A percentile compares a stretch with the other conserved stretches of the same genome.
These are phyloP conservation scores for Talpa occidentalis DNA, from an alignment of 2,113 vertebrate species.

Conservation along the genomic window DNA sequence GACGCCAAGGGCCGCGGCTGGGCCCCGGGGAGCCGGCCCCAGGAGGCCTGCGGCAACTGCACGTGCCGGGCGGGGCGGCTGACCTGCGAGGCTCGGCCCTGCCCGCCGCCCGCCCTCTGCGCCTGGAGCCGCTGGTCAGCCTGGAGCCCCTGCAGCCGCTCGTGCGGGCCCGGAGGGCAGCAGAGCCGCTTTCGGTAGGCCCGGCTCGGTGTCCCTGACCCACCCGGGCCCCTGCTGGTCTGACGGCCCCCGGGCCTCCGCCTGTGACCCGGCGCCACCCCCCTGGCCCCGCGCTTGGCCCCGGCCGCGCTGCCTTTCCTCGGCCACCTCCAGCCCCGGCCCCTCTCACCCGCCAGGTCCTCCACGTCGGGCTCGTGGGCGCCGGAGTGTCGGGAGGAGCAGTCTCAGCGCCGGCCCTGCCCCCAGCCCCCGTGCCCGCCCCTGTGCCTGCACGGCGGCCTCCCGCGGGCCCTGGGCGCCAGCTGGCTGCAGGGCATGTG, in stretches of 20 bases:
- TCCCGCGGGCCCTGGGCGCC: constrained; percentile 87
- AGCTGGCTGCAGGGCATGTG: constrained; percentile 92
- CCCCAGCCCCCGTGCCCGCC: constrained; percentile 87
- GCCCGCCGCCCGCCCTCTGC: constrained; percentile 81
- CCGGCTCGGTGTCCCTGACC: too few relatives aligned
- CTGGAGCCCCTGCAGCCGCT: constrained; percentile 91
- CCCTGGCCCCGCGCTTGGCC: neutral
- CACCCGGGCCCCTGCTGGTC: too few relatives aligned
- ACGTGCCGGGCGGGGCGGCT: constrained; percentile 89
- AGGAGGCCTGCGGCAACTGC: constrained; percentile 90
- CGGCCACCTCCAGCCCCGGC: neutral
- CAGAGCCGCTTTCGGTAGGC: constrained; percentile 90
- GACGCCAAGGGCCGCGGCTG: constrained; percentile 89
- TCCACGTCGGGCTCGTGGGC: constrained; percentile 83
- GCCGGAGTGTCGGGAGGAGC: constrained; percentile 86
- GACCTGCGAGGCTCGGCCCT: constrained; percentile 87
- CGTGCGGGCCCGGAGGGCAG: constrained; percentile 89
- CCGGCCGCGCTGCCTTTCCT: neutral
- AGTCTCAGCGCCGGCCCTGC: constrained; percentile 90
- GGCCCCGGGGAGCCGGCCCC: constrained; percentile 90
- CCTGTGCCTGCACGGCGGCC: constrained; percentile 87
- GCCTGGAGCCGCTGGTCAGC: constrained; percentile 93
- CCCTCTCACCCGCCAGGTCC: constrained; percentile 79
- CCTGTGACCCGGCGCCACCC: neutral
- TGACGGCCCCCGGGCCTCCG: too few relatives aligned